Evolutionary conservation across 2,113 vertebrate species (phyloP).

Genomic region (Colossoma macropomum): DNA sequence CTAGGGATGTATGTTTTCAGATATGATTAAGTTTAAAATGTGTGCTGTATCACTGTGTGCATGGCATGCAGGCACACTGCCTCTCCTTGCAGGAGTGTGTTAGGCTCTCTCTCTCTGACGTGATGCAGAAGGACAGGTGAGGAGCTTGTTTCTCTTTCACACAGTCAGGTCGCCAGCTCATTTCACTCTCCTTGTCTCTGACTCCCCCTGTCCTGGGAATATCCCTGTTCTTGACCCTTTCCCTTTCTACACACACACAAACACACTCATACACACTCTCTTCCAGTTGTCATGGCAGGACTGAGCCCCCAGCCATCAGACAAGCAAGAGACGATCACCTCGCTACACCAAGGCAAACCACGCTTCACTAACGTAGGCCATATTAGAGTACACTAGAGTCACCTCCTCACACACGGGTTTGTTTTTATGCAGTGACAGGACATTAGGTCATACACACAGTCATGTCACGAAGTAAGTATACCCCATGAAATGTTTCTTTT

Average conservation of each 20-base stretch:
- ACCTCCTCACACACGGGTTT: neutral
- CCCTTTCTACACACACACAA: slow-evolving; percentile 4
- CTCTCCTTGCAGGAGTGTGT: slow-evolving; percentile 53
- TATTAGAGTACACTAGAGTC: slow-evolving; percentile 8
- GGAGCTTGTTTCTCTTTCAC: slow-evolving; percentile 59
- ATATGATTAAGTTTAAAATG: too few relatives aligned
- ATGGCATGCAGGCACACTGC: slow-evolving; percentile 18
- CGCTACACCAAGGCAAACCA: neutral
- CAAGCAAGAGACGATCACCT: slow-evolving; percentile 18
- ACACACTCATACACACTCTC: neutral
- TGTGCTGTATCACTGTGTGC: too few relatives aligned
- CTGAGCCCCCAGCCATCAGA: neutral
- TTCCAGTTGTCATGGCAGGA: neutral
- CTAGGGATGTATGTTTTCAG: too few relatives aligned
- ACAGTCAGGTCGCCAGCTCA: slow-evolving; percentile 54
- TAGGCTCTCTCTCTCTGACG: slow-evolving; percentile 52
- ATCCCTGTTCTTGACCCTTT: slow-evolving; percentile 20
- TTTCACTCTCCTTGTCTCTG: slow-evolving; percentile 48
- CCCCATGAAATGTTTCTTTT: too few relatives aligned
- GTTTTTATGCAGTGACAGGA: neutral
- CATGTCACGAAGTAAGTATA: too few relatives aligned
- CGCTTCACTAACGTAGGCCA: neutral
- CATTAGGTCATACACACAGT: neutral
- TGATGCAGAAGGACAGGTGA: slow-evolving; percentile 54
- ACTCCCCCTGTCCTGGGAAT: slow-evolving; percentile 23